Conservation (phyloP, 2,797 vertebrate genomes). For the Melanotaenia trifasciata region DNA sequence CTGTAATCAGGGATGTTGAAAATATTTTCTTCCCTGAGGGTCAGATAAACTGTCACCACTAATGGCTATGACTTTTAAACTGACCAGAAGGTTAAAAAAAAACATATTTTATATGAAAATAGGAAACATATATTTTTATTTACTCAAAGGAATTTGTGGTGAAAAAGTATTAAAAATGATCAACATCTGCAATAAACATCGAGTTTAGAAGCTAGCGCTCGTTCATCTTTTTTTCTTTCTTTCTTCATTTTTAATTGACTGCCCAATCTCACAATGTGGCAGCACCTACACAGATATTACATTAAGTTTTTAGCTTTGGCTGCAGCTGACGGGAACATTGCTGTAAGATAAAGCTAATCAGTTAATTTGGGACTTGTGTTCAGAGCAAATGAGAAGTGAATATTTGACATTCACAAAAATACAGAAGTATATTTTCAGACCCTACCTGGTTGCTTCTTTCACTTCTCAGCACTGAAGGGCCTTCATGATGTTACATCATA, state of each 20-base stretch:
- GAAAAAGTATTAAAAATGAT: neutral
- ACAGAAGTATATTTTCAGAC: too few species aligned
- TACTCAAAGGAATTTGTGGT: conserved; percentile 14
- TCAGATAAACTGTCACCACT: conserved; percentile 8
- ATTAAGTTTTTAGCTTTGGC: neutral
- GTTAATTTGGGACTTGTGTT: too few species aligned
- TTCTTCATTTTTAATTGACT: neutral
- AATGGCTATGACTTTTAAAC: conserved; percentile 16
- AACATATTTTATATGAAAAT: conserved; percentile 21
- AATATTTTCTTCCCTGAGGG: conserved; percentile 18
- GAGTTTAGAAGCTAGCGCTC: neutral
- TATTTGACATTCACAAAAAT: too few species aligned
- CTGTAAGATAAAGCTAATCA: neutral
- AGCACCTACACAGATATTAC: neutral
- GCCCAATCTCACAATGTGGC: neutral
- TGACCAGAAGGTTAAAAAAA: conserved; percentile 1
- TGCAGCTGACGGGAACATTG: neutral
- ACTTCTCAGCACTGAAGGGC: too few species aligned
- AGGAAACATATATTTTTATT: conserved; percentile 11
- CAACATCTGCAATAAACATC: conserved; percentile 17
- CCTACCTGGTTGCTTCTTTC: too few species aligned
- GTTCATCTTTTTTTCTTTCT: neutral
- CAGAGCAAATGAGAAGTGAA: too few species aligned
- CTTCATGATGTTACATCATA: too few species aligned
- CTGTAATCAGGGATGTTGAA: conserved; percentile 37